Evolutionary conservation across 2,113 vertebrate genomes (phyloP), one percentile per base, ranked within the genome.

Genomic region (Paedocypris sp.): DNA sequence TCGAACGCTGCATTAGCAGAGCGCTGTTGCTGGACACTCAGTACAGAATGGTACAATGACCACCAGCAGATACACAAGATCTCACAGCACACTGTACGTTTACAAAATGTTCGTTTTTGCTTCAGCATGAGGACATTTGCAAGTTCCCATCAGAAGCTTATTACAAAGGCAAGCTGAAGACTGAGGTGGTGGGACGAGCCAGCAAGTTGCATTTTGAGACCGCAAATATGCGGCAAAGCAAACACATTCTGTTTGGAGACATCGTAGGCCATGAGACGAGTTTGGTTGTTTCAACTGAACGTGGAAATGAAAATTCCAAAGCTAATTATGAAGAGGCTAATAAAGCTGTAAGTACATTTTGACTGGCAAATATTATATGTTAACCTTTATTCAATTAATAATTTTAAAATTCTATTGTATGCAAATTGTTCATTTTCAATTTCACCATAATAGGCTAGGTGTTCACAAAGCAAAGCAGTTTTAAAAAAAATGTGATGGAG

Each of bases 41-140:
- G 70, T 91, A 91, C 73, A 85, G 89, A 66, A 90, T 91, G 89
- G 87, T 89, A 63, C 79, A 84, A 5, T n/a, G n/a, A n/a, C n/a
- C n/a, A n/a, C n/a, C n/a, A n/a, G n/a, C n/a, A n/a, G n/a, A n/a
- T n/a, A n/a, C n/a, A n/a, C n/a, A n/a, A n/a, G n/a, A n/a, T n/a
- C n/a, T n/a, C n/a, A n/a, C n/a, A n/a, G n/a, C n/a, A n/a, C n/a
- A n/a, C n/a, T n/a, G n/a, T n/a, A n/a, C n/a, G n/a, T n/a, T n/a
- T n/a, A n/a, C n/a, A n/a, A n/a, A n/a, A n/a, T n/a, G n/a, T n/a
- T n/a, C n/a, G 8, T 13, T 43, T n/a, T 57, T 57, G 26, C 18
- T 57, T 43, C 6, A 58, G 54, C 54, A 58, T 22, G 26, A 31
- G 32, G 12, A 45, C 5, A 58, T 58, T 12, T 58, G 54, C 12